These are phyloP conservation scores for Thamnophis sirtalis DNA, from an alignment of 2,113 vertebrate genomes.

Conservation along the genomic window DNA sequence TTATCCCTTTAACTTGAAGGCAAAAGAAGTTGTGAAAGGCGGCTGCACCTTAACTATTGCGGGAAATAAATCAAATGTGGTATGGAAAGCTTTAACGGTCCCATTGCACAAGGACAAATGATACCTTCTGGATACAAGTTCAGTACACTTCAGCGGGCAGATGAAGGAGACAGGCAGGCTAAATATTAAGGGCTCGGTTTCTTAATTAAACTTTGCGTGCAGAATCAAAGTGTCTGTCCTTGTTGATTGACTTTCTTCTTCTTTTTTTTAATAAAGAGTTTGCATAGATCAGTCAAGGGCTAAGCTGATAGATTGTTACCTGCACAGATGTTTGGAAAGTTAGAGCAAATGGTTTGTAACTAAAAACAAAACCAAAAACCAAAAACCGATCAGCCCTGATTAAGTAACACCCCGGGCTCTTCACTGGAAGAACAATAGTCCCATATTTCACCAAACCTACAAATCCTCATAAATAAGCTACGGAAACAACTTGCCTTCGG, in stretches of 20 bases:
- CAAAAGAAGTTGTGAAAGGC: conserved; percentile 18
- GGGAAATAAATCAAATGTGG: conserved; percentile 59
- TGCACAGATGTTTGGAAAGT: neutral
- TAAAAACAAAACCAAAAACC: neutral
- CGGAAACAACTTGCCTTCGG: too few species aligned
- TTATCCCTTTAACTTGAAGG: conserved; percentile 45
- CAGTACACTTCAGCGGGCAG: conserved; percentile 38
- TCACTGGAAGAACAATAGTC: neutral
- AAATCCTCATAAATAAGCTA: neutral
- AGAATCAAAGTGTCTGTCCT: conserved; percentile 35
- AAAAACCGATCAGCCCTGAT: neutral
- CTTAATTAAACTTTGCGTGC: conserved; percentile 59
- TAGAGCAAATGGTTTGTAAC: conserved; percentile 15
- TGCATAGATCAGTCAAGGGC: conserved; percentile 9
- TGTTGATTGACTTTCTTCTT: neutral
- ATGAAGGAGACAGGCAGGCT: conserved; percentile 28
- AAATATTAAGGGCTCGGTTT: conserved; percentile 52
- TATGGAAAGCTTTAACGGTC: conserved; percentile 36
- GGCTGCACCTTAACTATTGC: conserved; percentile 53
- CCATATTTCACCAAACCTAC: neutral
- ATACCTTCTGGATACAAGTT: conserved; percentile 20
- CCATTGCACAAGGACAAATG: conserved; percentile 40
- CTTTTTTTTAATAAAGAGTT: neutral
- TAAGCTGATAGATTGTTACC: neutral
- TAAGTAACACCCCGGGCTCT: conserved; percentile 8